Conservation (phyloP, 2,113 vertebrate species). For the Cryptotis parvus region DNA sequence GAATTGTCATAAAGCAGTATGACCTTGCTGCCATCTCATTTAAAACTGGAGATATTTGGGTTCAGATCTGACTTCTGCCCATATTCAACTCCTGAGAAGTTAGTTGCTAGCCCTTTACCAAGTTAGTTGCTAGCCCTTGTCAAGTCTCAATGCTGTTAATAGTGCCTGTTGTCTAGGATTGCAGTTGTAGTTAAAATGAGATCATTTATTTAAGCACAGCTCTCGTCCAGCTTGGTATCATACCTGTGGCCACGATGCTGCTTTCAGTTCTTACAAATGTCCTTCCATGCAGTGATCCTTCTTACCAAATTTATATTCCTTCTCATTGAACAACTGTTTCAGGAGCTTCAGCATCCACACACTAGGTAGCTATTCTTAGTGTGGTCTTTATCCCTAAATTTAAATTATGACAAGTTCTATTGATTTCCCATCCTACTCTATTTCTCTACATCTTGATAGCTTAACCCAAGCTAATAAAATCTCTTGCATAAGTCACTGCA, state of each 20-base stretch:
- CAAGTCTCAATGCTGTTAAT: conserved; percentile 2
- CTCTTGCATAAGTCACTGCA: not conserved
- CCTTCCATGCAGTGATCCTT: not conserved
- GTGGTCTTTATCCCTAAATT: not conserved
- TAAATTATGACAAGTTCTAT: not conserved
- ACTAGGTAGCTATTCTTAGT: not conserved
- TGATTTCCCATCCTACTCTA: not conserved
- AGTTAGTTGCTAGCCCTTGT: not conserved
- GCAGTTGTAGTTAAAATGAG: not conserved
- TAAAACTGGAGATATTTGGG: not conserved
- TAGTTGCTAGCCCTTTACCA: conserved; percentile 24
- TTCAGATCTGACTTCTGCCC: not conserved
- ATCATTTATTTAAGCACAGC: not conserved
- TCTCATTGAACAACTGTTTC: not conserved
- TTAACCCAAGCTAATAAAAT: not conserved
- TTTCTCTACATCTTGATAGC: not conserved
- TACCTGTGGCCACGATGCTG: not conserved
- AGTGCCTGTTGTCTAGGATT: not conserved
- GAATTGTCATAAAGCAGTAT: not conserved
- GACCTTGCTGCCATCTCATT: not conserved
- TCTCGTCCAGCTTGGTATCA: not conserved
- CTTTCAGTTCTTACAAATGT: not conserved
- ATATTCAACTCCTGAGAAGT: not conserved
- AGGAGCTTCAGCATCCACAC: not conserved
- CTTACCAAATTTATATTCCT: not conserved